A percentile compares a stretch with the other conserved stretches of the same genome.
These are phyloP conservation scores for Spondyliosoma cantharus DNA, from an alignment of 2,797 vertebrate genomes.

Conservation along the genomic window DNA sequence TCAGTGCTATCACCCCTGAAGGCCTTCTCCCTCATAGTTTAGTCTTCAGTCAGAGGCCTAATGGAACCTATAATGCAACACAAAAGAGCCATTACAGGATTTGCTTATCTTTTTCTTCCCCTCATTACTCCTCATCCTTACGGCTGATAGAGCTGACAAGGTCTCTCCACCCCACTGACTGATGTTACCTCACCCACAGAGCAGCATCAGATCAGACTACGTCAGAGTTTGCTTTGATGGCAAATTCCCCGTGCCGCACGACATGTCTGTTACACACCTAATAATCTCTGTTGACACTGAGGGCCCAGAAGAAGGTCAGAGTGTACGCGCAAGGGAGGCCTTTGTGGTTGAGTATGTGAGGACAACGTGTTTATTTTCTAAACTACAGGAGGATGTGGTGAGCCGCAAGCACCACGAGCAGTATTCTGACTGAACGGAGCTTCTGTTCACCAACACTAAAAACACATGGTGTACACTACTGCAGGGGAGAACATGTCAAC, in stretches of 20 bases:
- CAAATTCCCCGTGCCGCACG: constrained; percentile 5
- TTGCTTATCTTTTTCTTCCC: constrained; percentile 3
- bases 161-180: background rate
- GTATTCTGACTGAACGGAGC: constrained; percentile 61
- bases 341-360: constrained; percentile 70
- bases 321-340: constrained; percentile 66
- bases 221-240: constrained; percentile 24
- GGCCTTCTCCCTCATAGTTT: constrained; percentile 39
- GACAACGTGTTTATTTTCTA: constrained; percentile 83
- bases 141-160: background rate
- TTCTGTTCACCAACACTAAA: constrained; percentile 54
- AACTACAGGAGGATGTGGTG: constrained; percentile 83
- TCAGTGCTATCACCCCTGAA: constrained; percentile 37
- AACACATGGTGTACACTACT: constrained; percentile 63
- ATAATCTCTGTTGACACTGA: constrained; percentile 60
- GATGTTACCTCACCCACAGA: constrained; percentile 10
- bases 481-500: constrained; percentile 23
- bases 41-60: constrained; percentile 41
- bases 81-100: constrained; percentile 20
- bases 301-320: constrained; percentile 70
- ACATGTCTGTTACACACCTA: constrained; percentile 24
- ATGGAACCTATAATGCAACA: constrained; percentile 30
- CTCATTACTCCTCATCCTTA: constrained; percentile 15
- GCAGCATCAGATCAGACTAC: constrained; percentile 3
- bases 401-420: constrained; percentile 68